phyloP scores from a whole-genome alignment of 1,140 invertebrate genomes.

The Amphibalanus amphitrite region DNA sequence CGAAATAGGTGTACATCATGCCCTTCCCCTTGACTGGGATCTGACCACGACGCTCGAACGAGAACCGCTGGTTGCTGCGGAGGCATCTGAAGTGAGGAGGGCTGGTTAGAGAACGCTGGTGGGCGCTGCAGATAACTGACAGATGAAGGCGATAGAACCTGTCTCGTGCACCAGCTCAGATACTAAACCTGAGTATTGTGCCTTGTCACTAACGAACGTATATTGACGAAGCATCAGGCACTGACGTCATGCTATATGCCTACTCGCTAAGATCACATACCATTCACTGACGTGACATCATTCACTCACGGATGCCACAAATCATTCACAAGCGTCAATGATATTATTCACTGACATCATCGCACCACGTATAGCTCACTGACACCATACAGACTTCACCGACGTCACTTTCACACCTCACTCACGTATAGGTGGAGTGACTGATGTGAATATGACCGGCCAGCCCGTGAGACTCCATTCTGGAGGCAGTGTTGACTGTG shows the following conservation, averaged over 20 bases:
- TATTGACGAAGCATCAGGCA: too few relatives aligned
- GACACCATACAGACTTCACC: slow-evolving; percentile 43
- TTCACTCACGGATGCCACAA: background rate
- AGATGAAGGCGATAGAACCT: background rate
- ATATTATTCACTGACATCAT: too few relatives aligned
- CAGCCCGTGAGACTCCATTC: slow-evolving; percentile 55
- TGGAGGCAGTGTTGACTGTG: slow-evolving; percentile 34
- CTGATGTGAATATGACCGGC: slow-evolving; percentile 89
- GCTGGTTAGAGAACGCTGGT: background rate
- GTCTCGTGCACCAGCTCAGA: background rate
- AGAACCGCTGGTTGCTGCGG: background rate
- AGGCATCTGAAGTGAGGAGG: background rate
- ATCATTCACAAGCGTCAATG: background rate
- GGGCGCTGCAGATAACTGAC: background rate
- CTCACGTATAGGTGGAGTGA: slow-evolving; percentile 59
- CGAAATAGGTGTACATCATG: slow-evolving; percentile 58
- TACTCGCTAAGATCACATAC: too few relatives aligned
- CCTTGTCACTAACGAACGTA: too few relatives aligned
- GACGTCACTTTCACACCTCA: slow-evolving; percentile 45
- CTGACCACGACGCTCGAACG: slow-evolving; percentile 50
- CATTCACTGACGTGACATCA: background rate
- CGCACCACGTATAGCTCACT: slow-evolving; percentile 20
- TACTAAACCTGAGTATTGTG: background rate
- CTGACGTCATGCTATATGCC: too few relatives aligned
- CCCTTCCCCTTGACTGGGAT: slow-evolving; percentile 72